phyloP scores from a whole-genome alignment of 2,888 invertebrate genomes.

The Phymatocera aterrima region DNA sequence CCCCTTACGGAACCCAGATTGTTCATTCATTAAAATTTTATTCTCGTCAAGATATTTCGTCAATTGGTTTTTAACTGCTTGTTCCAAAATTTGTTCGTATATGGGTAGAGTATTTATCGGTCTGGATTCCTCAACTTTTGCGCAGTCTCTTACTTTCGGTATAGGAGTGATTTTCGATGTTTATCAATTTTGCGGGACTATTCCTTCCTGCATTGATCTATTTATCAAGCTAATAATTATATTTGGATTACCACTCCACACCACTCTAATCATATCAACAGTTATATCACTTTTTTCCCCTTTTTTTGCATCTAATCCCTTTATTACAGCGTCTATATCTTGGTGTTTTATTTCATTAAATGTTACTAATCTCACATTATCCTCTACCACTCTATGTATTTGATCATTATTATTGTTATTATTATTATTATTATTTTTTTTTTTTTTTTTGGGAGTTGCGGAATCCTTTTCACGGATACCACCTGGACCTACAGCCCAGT shows the following conservation, averaged over 20 bases:
- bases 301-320: conserved; percentile 37
- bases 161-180: conserved; percentile 43
- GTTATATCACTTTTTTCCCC: conserved; percentile 29
- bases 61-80: conserved; percentile 47
- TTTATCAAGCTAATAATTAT: not conserved
- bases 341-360: not conserved
- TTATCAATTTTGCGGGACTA: conserved; percentile 35
- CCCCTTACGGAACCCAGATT: no score
- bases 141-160: conserved; percentile 45
- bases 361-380: not conserved
- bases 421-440: not conserved
- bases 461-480: no score
- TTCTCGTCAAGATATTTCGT: conserved; percentile 45
- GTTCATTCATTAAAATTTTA: no score
- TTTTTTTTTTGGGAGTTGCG: no score
- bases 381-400: not conserved
- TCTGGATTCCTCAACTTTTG: conserved; percentile 45
- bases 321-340: conserved; percentile 17
- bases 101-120: conserved; percentile 49
- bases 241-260: not conserved
- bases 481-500: no score
- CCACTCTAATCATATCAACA: conserved; percentile 8
- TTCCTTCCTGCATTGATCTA: conserved; percentile 39
- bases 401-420: not conserved
- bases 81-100: conserved; percentile 49